These are phyloP conservation scores for Halyomorpha halys DNA, from an alignment of 1,140 invertebrate species.

Conservation along the genomic window DNA sequence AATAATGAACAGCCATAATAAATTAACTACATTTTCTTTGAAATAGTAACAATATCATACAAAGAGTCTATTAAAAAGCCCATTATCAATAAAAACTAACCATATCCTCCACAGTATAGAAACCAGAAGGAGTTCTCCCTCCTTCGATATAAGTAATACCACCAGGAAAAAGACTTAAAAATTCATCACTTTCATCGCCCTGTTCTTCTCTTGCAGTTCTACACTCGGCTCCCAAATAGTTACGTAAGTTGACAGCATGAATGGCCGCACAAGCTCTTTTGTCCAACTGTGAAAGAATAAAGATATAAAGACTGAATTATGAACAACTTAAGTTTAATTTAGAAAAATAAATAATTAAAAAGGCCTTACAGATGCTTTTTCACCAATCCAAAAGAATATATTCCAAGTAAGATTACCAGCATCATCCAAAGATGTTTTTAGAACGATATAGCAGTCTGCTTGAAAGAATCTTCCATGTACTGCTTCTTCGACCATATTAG, in stretches of 20 bases:
- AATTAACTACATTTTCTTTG: neutral
- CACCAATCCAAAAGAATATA: conserved; percentile 99
- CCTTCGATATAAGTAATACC: conserved; percentile 95
- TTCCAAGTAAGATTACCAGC: conserved; percentile 80
- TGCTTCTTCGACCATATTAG: conserved; percentile 56
- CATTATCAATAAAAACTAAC: conserved; percentile 36
- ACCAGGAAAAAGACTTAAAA: conserved; percentile 82
- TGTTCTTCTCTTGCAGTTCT: conserved; percentile 98
- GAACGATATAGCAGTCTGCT: conserved; percentile 96
- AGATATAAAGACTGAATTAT: neutral
- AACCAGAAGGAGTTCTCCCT: conserved; percentile 89
- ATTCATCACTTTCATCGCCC: conserved; percentile 91
- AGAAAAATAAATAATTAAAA: neutral
- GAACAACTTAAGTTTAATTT: neutral
- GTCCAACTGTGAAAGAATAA: conserved; percentile 56
- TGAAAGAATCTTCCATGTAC: conserved; percentile 98
- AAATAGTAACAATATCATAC: neutral
- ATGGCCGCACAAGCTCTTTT: conserved; percentile 98
- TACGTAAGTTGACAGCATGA: conserved; percentile 95
- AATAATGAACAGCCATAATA: too few species aligned
- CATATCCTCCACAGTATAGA: conserved; percentile 93
- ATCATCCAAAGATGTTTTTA: conserved; percentile 84
- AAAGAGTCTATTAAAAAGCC: neutral
- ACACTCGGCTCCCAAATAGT: conserved; percentile 87
- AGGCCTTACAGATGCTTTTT: conserved; percentile 72